phyloP scores from a whole-genome alignment of 2,113 vertebrate species.

The Clarias gariepinus region DNA sequence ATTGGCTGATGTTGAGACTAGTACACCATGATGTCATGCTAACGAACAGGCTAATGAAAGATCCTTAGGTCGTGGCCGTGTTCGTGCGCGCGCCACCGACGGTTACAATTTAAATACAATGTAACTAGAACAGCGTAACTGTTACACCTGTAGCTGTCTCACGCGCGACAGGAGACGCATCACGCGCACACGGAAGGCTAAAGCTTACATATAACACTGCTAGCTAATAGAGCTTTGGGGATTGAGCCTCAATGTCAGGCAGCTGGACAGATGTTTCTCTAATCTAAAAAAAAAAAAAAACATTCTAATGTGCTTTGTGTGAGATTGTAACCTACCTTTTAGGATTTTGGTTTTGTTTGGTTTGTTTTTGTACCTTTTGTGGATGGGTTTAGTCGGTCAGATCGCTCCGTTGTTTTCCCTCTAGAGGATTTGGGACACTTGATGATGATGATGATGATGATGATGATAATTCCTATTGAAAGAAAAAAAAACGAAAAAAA shows the following conservation, averaged over 20 bases:
- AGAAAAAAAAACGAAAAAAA: not conserved
- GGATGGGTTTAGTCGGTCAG: not conserved
- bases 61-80: not conserved
- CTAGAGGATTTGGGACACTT: not conserved
- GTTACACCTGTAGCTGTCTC: constrained; percentile 35
- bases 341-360: not conserved
- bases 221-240: not conserved
- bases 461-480: not conserved
- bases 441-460: constrained; percentile 8
- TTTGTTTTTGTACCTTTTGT: not conserved
- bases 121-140: not conserved
- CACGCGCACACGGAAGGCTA: not conserved
- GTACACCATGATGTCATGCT: not conserved
- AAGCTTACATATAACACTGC: not conserved
- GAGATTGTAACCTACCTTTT: not conserved
- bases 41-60: no score
- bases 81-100: not conserved
- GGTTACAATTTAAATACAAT: not conserved
- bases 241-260: not conserved
- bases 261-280: constrained; percentile 15
- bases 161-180: not conserved
- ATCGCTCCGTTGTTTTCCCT: not conserved
- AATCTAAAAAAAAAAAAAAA: not conserved
- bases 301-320: not conserved
- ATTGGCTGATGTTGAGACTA: not conserved